Evolutionary conservation across 2,888 invertebrate species (phyloP).

Genomic region (Meandrusa payeni): DNA sequence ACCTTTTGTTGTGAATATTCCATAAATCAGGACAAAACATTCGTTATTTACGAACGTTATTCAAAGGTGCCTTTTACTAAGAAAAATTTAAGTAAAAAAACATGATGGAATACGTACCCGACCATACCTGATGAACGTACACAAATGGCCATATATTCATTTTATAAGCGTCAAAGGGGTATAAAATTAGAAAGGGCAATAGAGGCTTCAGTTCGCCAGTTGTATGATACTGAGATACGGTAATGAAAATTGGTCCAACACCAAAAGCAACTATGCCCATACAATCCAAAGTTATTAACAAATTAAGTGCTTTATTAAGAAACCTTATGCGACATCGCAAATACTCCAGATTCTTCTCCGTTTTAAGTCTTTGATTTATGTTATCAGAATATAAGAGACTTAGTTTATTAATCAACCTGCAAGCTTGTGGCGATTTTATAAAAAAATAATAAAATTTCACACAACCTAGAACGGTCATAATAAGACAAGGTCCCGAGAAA

Average conservation of each 20-base stretch:
- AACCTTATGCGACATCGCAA: slow-evolving; percentile 1
- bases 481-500: slow-evolving; percentile 7
- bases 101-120: slow-evolving; percentile 12
- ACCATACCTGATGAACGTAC: slow-evolving; percentile 22
- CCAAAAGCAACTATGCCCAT: slow-evolving; percentile 15
- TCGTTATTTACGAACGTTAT: too few species aligned
- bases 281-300: background rate
- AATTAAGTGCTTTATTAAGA: slow-evolving; percentile 11
- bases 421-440: background rate
- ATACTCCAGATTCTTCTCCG: background rate
- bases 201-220: slow-evolving; percentile 8
- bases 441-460: slow-evolving; percentile 13
- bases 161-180: slow-evolving; percentile 20
- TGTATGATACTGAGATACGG: slow-evolving; percentile 4
- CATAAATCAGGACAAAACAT: too few species aligned
- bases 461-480: slow-evolving; percentile 10
- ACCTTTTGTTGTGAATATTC: too few species aligned
- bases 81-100: background rate
- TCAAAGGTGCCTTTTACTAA: too few species aligned
- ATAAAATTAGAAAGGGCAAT: slow-evolving; percentile 17
- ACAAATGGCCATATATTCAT: slow-evolving; percentile 19
- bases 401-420: background rate
- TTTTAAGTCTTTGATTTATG: background rate
- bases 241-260: slow-evolving; percentile 12
- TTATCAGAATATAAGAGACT: background rate